Conservation (phyloP, 2,113 vertebrate genomes). For the Ciconia stormi region DNA sequence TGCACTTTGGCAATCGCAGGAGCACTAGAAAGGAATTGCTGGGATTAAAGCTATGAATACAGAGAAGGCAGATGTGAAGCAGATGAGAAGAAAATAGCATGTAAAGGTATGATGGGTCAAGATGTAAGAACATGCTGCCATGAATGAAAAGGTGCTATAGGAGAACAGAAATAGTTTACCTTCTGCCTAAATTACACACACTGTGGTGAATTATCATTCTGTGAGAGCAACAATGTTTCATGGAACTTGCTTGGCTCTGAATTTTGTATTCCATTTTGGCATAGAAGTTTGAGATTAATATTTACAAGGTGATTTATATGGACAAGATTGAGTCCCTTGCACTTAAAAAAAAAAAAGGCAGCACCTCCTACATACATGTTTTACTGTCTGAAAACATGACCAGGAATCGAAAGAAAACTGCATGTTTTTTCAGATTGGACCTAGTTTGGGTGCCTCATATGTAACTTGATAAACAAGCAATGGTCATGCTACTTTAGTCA, state of each 20-base stretch:
- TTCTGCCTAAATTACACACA: slow-evolving; percentile 14
- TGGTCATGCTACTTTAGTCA: not conserved
- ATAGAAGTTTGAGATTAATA: not conserved
- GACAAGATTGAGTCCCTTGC: not conserved
- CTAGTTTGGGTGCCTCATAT: not conserved
- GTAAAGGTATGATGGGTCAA: slow-evolving; percentile 27
- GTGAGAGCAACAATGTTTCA: not conserved
- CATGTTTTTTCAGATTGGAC: not conserved
- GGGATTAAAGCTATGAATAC: not conserved
- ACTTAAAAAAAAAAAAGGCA: not conserved
- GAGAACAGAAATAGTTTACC: slow-evolving; percentile 35
- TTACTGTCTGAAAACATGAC: not conserved
- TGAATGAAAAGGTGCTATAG: not conserved
- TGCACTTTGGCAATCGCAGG: not conserved
- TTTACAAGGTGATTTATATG: not conserved
- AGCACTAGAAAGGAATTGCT: not conserved
- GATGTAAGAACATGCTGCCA: not conserved
- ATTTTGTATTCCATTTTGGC: not conserved
- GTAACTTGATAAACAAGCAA: not conserved
- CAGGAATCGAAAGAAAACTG: not conserved
- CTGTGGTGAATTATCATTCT: not conserved
- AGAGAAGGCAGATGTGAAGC: slow-evolving; percentile 2
- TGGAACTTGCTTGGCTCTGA: not conserved
- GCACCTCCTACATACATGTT: not conserved
- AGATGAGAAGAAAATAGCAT: not conserved